Base-by-base conservation (phyloP, 2,797 vertebrate genomes). In the Serranus cabrilla region DNA sequence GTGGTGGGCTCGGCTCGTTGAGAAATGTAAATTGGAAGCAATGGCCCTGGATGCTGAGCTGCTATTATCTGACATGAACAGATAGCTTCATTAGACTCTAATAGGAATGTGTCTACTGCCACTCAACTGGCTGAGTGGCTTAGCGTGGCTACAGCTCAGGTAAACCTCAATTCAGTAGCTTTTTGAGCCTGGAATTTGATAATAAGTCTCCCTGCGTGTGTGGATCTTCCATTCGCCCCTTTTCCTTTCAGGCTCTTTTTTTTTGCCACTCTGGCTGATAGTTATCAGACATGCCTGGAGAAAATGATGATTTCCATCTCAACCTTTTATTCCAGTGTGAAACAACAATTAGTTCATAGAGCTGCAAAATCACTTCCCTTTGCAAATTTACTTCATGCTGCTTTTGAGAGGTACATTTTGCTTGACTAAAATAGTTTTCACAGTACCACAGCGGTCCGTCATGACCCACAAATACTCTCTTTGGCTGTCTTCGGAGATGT, bases 1-100 rank as follows among this genome's bases (percentile, higher is more conserved):
- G 92, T 90, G 82, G 88, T 89, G 86, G 93, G 92, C 88, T 93
- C 85, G 89, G 91, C 93, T 96, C 92, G 91, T 94, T 95, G 93
- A 94, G 91, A 95, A 95, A 94, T 94, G 93, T 94, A 95, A 94
- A 95, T 95, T 94, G 94, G 93, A 95, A 91, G 91, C 92, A 94
- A 94, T 91, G 92, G 93, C 84, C 92, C 92, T 92, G 90, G 83
- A 92, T 94, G 90, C 88, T 82, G 89, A 94, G 91, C 91, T 88
- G 90, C 91, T 93, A 95, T 95, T 95, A 95, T 95, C 94, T 95
- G 94, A 94, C 94, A 92, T 86, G 91, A 92, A 92, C 93, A 95
- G 94, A 95, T 94, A 94, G 91, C 93, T 95, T 94, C 94, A 94
- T 94, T 95, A 93, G 87, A 85, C 80, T 76, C 90, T 94, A 94